Conservation (phyloP, 2,797 vertebrate species). For the Catamblyrhynchus diadema region DNA sequence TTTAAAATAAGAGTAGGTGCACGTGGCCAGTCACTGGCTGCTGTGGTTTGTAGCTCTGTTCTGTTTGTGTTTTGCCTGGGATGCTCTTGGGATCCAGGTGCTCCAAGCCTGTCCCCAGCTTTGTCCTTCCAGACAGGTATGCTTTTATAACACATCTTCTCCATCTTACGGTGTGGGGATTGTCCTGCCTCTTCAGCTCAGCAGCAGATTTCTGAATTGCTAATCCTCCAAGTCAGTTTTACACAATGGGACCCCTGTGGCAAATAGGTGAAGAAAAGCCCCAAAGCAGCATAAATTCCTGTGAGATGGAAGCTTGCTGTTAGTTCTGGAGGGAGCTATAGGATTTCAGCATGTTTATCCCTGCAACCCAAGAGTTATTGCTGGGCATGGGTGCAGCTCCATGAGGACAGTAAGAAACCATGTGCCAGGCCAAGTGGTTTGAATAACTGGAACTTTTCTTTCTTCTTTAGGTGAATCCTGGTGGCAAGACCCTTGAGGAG, state of each 20-base stretch:
- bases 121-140: background rate
- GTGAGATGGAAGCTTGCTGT: background rate
- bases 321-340: background rate
- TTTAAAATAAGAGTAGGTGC: background rate
- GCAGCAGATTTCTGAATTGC: background rate
- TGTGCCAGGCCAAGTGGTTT: background rate
- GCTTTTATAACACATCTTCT: background rate
- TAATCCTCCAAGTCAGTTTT: background rate
- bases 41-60: background rate
- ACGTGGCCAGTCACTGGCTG: fast-evolving
- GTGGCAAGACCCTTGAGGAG: slow-evolving; percentile 91
- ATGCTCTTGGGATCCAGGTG: background rate
- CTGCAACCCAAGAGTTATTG: background rate
- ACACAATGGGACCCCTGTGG: background rate
- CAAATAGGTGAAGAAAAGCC: background rate
- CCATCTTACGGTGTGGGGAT: fast-evolving
- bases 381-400: background rate
- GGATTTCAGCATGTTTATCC: background rate
- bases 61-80: background rate
- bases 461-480: slow-evolving; percentile 78
- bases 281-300: background rate
- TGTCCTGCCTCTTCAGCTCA: background rate
- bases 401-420: background rate
- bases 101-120: background rate
- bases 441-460: background rate